These are phyloP conservation scores for Phymanthus crucifer DNA, from an alignment of 92 coral and sea anemone species.

Conservation along the genomic window DNA sequence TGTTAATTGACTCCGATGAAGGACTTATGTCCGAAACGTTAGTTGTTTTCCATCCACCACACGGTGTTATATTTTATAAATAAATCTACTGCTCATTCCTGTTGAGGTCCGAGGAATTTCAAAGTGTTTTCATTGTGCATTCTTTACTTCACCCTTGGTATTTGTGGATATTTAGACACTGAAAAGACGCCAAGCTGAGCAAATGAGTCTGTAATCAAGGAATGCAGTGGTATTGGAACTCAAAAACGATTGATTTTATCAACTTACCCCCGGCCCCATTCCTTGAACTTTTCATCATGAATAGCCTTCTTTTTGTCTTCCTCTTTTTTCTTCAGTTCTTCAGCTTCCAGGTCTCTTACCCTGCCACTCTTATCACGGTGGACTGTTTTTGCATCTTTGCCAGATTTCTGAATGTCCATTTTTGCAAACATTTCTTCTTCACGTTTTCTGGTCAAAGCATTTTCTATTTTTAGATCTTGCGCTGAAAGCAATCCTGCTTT, in stretches of 20 bases:
- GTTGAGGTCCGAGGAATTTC: too few relatives aligned
- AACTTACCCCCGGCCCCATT: slow-evolving; percentile 95
- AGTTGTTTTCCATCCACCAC: too few relatives aligned
- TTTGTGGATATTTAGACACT: too few relatives aligned
- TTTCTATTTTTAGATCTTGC: slow-evolving; percentile 66
- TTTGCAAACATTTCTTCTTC: slow-evolving; percentile 74
- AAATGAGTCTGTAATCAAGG: too few relatives aligned
- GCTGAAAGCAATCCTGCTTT: slow-evolving; percentile 91
- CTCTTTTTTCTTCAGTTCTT: slow-evolving; percentile 72
- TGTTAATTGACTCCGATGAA: too few relatives aligned
- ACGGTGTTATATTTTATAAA: too few relatives aligned
- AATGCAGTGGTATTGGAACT: too few relatives aligned
- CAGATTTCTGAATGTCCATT: slow-evolving; percentile 72
- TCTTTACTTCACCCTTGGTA: too few relatives aligned
- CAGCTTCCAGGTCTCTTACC: slow-evolving; percentile 72
- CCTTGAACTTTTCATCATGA: slow-evolving; percentile 84
- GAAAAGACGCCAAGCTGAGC: not conserved
- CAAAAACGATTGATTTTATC: too few relatives aligned
- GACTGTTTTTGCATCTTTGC: slow-evolving; percentile 83
- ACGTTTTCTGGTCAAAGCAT: slow-evolving; percentile 55
- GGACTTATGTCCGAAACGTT: too few relatives aligned
- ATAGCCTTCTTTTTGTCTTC: slow-evolving; percentile 76
- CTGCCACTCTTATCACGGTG: slow-evolving; percentile 88
- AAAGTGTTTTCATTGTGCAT: too few relatives aligned
- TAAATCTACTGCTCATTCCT: too few relatives aligned